These are phyloP conservation scores for Carcharodon carcharias DNA, from an alignment of 2,797 vertebrate genomes.

Conservation along the genomic window DNA sequence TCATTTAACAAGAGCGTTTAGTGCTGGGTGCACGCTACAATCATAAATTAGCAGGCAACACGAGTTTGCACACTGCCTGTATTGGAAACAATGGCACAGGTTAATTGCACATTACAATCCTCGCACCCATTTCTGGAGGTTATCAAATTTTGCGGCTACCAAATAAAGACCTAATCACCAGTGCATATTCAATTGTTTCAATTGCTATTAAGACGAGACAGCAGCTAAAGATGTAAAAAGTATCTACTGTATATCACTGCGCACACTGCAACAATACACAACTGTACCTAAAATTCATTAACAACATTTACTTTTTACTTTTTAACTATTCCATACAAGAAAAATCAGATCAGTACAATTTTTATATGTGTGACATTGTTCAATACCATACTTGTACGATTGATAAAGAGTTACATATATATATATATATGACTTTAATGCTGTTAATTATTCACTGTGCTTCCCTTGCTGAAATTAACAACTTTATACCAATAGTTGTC, in stretches of 20 bases:
- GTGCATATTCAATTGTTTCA: background rate
- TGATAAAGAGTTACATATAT: background rate
- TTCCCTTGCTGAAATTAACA: constrained; percentile 5
- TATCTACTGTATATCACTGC: background rate
- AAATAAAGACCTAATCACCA: background rate
- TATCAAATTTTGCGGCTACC: background rate
- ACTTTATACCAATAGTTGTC: background rate
- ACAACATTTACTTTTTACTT: background rate
- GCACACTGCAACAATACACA: background rate
- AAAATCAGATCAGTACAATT: background rate
- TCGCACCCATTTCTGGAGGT: background rate
- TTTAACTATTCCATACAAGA: background rate
- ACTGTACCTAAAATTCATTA: background rate
- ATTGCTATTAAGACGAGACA: background rate
- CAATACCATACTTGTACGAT: background rate
- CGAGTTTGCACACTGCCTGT: background rate
- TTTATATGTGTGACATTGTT: background rate
- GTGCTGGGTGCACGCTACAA: background rate
- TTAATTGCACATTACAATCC: background rate
- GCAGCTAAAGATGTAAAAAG: background rate
- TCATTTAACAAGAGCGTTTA: background rate
- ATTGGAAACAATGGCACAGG: background rate
- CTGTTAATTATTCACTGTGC: background rate
- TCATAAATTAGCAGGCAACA: background rate
- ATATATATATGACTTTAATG: background rate